Percentiles rank a stretch among this genome's conserved stretches.
Evolutionary conservation across 2,888 invertebrate genomes (phyloP).

Genomic region (Meteorus colon): DNA sequence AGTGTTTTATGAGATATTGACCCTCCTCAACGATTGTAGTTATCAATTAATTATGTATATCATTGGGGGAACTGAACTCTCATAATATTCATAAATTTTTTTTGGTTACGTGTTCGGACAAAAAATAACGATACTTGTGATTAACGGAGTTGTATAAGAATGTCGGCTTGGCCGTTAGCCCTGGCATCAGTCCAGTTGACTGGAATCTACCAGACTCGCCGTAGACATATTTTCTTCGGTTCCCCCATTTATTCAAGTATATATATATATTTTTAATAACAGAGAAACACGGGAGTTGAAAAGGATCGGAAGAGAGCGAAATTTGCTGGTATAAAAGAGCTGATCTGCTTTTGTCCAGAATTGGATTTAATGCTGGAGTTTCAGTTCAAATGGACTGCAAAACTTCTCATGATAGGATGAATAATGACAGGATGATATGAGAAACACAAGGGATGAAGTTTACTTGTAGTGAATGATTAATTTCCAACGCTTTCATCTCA

Average conservation of each 20-base stretch:
- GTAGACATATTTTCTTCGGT: constrained; percentile 39
- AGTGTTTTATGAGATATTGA: too few relatives aligned
- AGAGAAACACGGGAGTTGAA: not conserved
- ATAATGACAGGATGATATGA: constrained; percentile 13
- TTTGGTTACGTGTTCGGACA: not conserved
- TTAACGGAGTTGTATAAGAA: constrained; percentile 45
- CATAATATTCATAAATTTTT: too few relatives aligned
- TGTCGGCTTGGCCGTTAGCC: constrained; percentile 57
- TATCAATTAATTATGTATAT: too few relatives aligned
- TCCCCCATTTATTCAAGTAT: constrained; percentile 3
- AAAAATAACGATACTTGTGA: constrained; percentile 49
- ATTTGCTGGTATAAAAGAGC: not conserved
- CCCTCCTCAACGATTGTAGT: too few relatives aligned
- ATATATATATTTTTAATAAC: not conserved
- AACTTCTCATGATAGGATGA: not conserved
- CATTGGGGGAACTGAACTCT: too few relatives aligned
- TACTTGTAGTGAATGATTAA: not conserved
- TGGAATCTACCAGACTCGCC: constrained; percentile 56
- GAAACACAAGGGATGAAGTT: not conserved
- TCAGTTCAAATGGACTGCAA: not conserved
- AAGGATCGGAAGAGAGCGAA: constrained; percentile 11
- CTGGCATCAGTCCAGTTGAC: constrained; percentile 59
- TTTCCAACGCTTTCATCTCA: not conserved
- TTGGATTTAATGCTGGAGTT: too few relatives aligned
- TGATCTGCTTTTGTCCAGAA: too few relatives aligned